phyloP scores from a whole-genome alignment of 1,140 invertebrate species.

The Pteromalus puparum region DNA sequence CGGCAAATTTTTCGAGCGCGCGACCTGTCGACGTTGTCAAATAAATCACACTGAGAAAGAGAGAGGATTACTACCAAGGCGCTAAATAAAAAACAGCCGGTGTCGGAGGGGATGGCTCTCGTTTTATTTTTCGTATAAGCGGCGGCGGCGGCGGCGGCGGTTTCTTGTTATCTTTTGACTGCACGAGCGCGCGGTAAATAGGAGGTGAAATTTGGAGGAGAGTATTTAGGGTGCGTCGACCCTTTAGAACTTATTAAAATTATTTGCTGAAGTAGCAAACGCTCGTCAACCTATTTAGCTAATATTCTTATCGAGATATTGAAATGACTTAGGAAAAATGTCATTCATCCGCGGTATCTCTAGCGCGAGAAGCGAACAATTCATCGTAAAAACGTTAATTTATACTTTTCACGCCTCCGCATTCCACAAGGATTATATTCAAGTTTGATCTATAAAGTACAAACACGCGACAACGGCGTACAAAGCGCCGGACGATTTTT shows the following conservation, averaged over 20 bases:
- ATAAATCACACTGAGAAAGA: constrained; percentile 28
- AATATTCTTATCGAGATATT: too few species aligned
- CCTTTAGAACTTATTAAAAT: background rate
- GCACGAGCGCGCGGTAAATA: constrained; percentile 7
- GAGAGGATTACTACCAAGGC: background rate
- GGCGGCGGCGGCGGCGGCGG: background rate
- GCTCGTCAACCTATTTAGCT: too few species aligned
- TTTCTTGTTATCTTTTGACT: constrained; percentile 15
- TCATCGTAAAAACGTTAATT: constrained; percentile 23
- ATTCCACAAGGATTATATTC: background rate
- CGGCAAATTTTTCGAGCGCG: constrained; percentile 52
- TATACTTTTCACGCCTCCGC: constrained; percentile 26
- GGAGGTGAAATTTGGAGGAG: background rate
- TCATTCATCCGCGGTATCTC: too few species aligned
- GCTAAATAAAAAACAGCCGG: background rate
- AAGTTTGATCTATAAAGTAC: background rate
- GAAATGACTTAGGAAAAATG: too few species aligned
- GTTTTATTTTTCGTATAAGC: background rate
- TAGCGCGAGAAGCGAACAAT: background rate
- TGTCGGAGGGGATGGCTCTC: background rate
- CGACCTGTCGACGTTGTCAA: constrained; percentile 53
- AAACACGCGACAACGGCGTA: background rate
- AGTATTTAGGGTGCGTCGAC: background rate
- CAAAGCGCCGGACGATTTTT: background rate
- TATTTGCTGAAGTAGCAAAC: too few species aligned